These are phyloP conservation scores for Phalacrocorax aristotelis DNA, from an alignment of 2,113 vertebrate species.

Conservation along the genomic window DNA sequence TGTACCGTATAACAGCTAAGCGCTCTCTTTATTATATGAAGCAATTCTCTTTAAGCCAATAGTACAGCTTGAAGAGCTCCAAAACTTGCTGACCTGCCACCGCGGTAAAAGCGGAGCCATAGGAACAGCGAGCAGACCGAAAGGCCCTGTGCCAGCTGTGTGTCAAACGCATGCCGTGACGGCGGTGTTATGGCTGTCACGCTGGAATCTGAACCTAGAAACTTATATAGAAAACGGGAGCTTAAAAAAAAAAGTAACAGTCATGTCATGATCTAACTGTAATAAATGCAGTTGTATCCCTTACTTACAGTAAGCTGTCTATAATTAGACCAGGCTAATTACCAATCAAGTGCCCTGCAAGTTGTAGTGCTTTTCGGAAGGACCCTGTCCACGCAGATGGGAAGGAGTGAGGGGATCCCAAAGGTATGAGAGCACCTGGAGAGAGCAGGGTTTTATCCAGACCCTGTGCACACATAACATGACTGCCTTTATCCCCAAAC, in stretches of 20 bases:
- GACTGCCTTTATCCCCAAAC: background rate
- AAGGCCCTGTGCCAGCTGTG: background rate
- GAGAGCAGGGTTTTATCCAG: background rate
- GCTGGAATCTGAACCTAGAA: background rate
- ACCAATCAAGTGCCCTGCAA: background rate
- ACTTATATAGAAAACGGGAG: background rate
- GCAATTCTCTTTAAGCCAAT: background rate
- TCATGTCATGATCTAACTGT: background rate
- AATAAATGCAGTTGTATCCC: background rate
- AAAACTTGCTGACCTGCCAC: background rate
- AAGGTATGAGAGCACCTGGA: background rate
- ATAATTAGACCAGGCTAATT: slow-evolving; percentile 21
- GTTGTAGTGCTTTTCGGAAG: background rate
- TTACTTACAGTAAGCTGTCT: background rate
- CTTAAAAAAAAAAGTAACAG: background rate
- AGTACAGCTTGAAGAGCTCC: background rate
- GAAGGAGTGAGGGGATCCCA: background rate
- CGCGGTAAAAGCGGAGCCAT: background rate
- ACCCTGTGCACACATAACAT: accelerated
- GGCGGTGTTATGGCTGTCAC: accelerated
- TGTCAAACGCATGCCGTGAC: background rate
- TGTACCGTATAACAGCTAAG: background rate
- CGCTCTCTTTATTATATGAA: background rate
- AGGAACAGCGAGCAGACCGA: accelerated
- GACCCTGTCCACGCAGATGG: background rate